Evolutionary conservation across 2,888 invertebrate genomes (phyloP), one percentile per base, ranked within the genome.

Genomic region (Harpalus rufipes): DNA sequence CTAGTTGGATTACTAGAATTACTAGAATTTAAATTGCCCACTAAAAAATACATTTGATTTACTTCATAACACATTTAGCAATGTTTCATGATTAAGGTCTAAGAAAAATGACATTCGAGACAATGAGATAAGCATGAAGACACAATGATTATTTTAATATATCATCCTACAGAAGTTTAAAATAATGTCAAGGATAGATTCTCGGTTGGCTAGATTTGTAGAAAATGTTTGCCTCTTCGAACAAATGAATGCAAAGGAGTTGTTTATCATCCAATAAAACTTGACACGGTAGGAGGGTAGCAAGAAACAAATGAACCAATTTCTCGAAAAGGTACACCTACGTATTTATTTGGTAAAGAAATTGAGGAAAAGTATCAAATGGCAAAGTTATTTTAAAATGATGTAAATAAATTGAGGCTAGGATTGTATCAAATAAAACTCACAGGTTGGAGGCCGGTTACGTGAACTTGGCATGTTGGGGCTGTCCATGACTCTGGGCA

Each of bases 391-490:
- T 44, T 76, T 86, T 79, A 85, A 81, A 83, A 85, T 81, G 86
- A 72, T 86, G 85, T 83, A 87, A 85, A 85, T 86, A 85, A 85
- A 72, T 32, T 85, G 79, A 79, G 79, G 61, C 72, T 78, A 85
- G 76, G 76, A 82, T 74, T 44, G 44, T 18, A 74, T 14, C 16
- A 85, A 81, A 81, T 78, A 81, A 82, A 78, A 85, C 85, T 86
- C 58, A 81, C 82, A 74, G 82, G 85, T 56, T 76, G 79, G 74
- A 92, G 91, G 88, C 92, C 92, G 89, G 92, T 92, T 87, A 92
- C 92, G 87, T 92, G 91, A 86, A 91, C 91, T 87, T 90, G 89
- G 88, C 90, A 90, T 88, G 87, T 89, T 88, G 88, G 90, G 89
- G 89, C 89, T 88, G 88, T 90, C 90, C 89, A 90, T 91, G 91